A percentile compares a stretch with the other conserved stretches of the same genome.
Evolutionary conservation across 2,888 invertebrate genomes (phyloP).

Genomic region (Papilio protenor): DNA sequence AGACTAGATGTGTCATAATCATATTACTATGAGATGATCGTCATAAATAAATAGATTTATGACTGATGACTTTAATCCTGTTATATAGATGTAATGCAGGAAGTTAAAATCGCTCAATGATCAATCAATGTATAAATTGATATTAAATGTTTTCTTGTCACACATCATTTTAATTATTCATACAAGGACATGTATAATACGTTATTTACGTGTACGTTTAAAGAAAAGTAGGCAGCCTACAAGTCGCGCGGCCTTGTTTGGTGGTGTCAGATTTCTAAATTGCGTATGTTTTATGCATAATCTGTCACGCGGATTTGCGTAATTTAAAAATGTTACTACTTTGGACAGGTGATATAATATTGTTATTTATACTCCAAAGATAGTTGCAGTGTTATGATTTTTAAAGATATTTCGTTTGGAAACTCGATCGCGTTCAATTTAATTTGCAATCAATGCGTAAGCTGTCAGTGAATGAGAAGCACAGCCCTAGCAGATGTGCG

Average conservation of each 20-base stretch:
- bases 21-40: not conserved
- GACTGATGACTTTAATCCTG: not conserved
- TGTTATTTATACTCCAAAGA: not conserved
- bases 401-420: not conserved
- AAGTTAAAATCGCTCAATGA: not conserved
- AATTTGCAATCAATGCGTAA: slow-evolving; percentile 18
- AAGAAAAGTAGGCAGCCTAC: not conserved
- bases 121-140: slow-evolving; percentile 1
- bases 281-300: slow-evolving; percentile 6
- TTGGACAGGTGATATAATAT: not conserved
- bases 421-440: not conserved
- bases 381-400: not conserved
- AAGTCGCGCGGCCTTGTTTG: slow-evolving; percentile 5
- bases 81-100: not conserved
- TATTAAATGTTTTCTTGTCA: slow-evolving; percentile 13
- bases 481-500: slow-evolving; percentile 60
- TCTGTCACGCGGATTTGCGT: not conserved
- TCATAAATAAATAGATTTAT: not conserved
- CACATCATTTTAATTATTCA: slow-evolving; percentile 23
- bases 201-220: not conserved
- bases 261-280: slow-evolving; percentile 10
- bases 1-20: not conserved
- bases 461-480: slow-evolving; percentile 48
- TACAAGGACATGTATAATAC: not conserved
- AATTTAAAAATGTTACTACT: not conserved